A percentile compares a stretch with the other conserved stretches of the same genome.
These are phyloP conservation scores for Pitangus sulphuratus DNA, from an alignment of 2,797 vertebrate genomes.

Conservation along the genomic window DNA sequence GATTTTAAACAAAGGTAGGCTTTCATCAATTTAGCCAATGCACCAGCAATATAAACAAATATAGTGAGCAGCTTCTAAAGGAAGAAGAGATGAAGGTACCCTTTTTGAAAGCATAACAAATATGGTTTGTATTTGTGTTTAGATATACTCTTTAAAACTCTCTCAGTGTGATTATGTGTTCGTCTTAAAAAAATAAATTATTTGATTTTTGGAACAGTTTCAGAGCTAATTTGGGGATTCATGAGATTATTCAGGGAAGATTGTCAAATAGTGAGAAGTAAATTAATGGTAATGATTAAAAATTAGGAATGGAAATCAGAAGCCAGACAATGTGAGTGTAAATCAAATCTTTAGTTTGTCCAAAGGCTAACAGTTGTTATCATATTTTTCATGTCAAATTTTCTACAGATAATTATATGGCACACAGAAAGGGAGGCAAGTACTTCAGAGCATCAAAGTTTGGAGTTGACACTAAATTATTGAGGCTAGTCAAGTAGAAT, in stretches of 20 bases:
- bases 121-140: neutral
- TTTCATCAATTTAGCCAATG: neutral
- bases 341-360: neutral
- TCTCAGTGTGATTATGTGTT: neutral
- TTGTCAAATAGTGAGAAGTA: neutral
- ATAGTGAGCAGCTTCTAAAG: neutral
- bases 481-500: neutral
- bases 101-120: neutral
- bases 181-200: neutral
- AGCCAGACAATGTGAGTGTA: neutral
- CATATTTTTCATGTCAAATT: neutral
- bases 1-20: neutral
- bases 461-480: slow-evolving; percentile 5
- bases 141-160: neutral
- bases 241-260: neutral
- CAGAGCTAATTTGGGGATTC: neutral
- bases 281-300: neutral
- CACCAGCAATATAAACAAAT: accelerated
- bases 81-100: accelerated
- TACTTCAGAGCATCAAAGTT: neutral
- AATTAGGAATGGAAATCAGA: neutral
- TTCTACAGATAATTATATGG: neutral
- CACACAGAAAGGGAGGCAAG: neutral
- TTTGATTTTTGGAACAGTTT: neutral
- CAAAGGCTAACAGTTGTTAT: neutral